Conservation (phyloP, 2,888 invertebrate species). For the Perizoma flavofasciatum region DNA sequence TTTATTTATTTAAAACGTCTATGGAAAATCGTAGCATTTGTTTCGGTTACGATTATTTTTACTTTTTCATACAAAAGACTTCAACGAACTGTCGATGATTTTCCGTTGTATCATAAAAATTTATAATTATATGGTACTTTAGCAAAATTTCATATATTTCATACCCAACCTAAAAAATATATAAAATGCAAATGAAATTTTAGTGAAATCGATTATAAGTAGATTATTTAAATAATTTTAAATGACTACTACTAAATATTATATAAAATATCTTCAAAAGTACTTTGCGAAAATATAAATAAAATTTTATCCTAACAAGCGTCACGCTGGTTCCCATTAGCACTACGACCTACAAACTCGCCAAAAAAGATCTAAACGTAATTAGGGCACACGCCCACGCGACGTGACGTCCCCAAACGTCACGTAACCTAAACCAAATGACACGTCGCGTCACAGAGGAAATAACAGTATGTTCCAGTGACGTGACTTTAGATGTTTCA, state of each 20-base stretch:
- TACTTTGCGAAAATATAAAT: too few species aligned
- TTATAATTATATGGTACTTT: too few species aligned
- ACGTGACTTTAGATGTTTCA: constrained; percentile 3
- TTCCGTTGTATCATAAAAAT: constrained; percentile 8
- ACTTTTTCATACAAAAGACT: constrained; percentile 23
- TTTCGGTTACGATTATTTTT: neutral
- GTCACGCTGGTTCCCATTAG: constrained; percentile 19
- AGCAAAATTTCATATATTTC: too few species aligned
- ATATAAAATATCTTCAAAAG: too few species aligned
- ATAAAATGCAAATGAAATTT: too few species aligned
- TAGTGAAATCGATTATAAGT: too few species aligned
- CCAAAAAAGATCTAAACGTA: constrained; percentile 47
- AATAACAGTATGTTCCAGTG: neutral
- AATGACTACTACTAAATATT: too few species aligned
- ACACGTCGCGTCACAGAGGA: constrained; percentile 45
- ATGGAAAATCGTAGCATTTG: neutral
- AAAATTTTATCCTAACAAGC: constrained; percentile 1
- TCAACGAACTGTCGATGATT: constrained; percentile 30
- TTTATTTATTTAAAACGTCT: neutral
- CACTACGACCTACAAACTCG: constrained; percentile 26
- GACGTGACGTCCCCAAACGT: constrained; percentile 69
- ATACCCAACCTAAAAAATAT: too few species aligned
- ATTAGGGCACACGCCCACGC: constrained; percentile 73
- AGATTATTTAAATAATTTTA: too few species aligned
- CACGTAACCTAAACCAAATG: constrained; percentile 83